phyloP scores from a whole-genome alignment of 37 sponge, comb jelly and placozoan genomes.

The Dysidea cf. avara region DNA sequence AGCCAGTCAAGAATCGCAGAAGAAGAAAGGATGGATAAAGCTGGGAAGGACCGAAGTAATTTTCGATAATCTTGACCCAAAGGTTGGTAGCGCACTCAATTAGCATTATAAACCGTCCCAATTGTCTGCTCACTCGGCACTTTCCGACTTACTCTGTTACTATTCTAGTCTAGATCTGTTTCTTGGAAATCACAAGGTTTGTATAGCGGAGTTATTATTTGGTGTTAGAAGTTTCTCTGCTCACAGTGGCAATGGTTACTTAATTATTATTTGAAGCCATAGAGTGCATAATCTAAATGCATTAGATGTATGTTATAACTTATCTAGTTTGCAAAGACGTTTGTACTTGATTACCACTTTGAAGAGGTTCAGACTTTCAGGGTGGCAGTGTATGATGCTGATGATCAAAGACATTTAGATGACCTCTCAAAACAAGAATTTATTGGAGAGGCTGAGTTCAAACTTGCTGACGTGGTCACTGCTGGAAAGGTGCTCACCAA shows the following conservation, averaged over 20 bases:
- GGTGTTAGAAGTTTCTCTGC: too few species aligned
- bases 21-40: constrained; percentile 50
- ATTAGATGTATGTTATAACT: too few species aligned
- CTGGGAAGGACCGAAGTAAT: constrained; percentile 82
- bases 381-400: constrained; percentile 84
- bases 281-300: too few species aligned
- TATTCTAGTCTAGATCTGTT: too few species aligned
- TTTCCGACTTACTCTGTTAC: too few species aligned
- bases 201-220: too few species aligned
- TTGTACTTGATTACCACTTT: constrained; percentile 87
- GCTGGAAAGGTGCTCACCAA: constrained; percentile 43
- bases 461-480: constrained; percentile 81
- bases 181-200: too few species aligned
- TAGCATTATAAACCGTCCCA: too few species aligned
- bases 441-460: constrained; percentile 71
- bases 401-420: constrained; percentile 44
- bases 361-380: constrained; percentile 89
- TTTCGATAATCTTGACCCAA: constrained; percentile 84
- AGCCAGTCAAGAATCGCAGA: background rate
- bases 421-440: constrained; percentile 65
- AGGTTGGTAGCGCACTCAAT: too few species aligned
- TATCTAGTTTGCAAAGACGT: constrained; percentile 83
- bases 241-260: too few species aligned
- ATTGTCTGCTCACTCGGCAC: too few species aligned
- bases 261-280: too few species aligned